A percentile compares a stretch with the other conserved stretches of the same genome.
Conservation (phyloP, 2,888 invertebrate genomes). For the Esperia sulphurella region DNA sequence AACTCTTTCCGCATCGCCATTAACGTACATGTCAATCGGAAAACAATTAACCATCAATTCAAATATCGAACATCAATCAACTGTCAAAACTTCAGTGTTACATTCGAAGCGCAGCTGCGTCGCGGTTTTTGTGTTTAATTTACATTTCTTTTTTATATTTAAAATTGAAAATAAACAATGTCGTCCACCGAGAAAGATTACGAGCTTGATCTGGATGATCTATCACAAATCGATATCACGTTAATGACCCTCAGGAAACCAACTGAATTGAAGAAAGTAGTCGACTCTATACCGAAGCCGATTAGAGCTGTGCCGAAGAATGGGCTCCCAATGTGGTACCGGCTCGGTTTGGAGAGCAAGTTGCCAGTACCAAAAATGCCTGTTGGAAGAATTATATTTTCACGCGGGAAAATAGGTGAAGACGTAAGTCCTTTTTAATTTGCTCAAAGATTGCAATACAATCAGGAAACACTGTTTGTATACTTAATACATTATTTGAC, state of each 20-base stretch:
- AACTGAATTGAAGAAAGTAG: constrained; percentile 65
- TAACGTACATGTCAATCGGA: constrained; percentile 11
- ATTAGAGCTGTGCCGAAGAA: constrained; percentile 64
- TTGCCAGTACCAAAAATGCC: constrained; percentile 76
- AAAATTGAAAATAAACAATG: constrained; percentile 29
- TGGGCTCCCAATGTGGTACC: constrained; percentile 75
- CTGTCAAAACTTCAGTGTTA: constrained; percentile 43
- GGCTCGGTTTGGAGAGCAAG: constrained; percentile 72
- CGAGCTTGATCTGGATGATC: constrained; percentile 39
- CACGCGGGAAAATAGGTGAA: constrained; percentile 74
- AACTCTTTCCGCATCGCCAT: constrained; percentile 1
- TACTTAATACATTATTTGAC: too few species aligned
- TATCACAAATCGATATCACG: constrained; percentile 47
- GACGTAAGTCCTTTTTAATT: constrained; percentile 51
- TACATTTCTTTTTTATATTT: constrained; percentile 23
- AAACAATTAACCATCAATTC: constrained; percentile 21
- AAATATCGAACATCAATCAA: constrained; percentile 32
- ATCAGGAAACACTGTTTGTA: too few species aligned
- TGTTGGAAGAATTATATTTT: constrained; percentile 64
- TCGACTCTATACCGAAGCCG: constrained; percentile 69
- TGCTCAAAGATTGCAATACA: too few species aligned
- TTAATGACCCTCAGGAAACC: constrained; percentile 67
- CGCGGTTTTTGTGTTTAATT: constrained; percentile 25
- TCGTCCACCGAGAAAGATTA: constrained; percentile 28
- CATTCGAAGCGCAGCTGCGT: constrained; percentile 15